Conservation (phyloP, 2,113 vertebrate species). For the Microtus ochrogaster region DNA sequence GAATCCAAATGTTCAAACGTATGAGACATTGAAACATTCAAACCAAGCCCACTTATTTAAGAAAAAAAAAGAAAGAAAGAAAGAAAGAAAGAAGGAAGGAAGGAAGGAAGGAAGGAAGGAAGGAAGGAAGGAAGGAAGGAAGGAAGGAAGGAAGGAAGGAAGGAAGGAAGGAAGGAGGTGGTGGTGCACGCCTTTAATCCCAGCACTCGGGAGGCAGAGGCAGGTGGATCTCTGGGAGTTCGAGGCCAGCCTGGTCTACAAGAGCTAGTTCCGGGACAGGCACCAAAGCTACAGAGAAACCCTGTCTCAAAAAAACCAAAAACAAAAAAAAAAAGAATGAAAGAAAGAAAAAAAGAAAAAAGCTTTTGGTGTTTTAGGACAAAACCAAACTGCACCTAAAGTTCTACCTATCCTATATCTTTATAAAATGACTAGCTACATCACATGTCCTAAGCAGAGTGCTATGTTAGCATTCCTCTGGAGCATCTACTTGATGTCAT, state of each 20-base stretch:
- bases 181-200: too few relatives aligned
- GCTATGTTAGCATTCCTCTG: background rate
- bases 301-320: too few relatives aligned
- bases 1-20: background rate
- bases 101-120: background rate
- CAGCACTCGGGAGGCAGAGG: too few relatives aligned
- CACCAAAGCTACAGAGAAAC: too few relatives aligned
- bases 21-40: background rate
- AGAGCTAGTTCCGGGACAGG: too few relatives aligned
- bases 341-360: background rate
- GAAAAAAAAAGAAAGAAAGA: background rate
- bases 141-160: too few relatives aligned
- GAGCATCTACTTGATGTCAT: background rate
- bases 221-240: too few relatives aligned
- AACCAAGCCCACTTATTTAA: background rate
- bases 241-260: too few relatives aligned
- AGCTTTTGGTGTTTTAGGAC: background rate
- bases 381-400: background rate
- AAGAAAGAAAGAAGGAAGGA: background rate
- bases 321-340: background rate
- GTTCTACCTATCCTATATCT: background rate
- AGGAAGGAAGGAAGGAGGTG: too few relatives aligned
- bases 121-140: background rate
- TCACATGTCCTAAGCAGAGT: background rate
- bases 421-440: background rate